Evolutionary conservation across 2,797 vertebrate genomes (phyloP).

Genomic region (Hippopotamyrus pictus): DNA sequence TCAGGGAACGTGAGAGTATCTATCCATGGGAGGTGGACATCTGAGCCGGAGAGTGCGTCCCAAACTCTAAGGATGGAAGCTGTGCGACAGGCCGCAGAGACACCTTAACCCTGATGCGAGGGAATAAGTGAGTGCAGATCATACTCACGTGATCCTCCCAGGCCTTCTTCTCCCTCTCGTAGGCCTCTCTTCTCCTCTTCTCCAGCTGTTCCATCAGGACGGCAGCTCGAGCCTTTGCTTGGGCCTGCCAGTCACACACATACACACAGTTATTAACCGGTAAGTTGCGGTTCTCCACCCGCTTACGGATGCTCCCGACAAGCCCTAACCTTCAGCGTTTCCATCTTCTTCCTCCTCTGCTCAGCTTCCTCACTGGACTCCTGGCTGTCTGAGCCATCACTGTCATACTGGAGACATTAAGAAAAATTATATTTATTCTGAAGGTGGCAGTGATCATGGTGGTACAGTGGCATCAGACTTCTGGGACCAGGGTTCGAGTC

Average conservation of each 20-base stretch:
- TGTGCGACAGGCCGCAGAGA: not conserved
- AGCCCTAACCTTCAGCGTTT: constrained; percentile 76
- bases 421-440: not conserved
- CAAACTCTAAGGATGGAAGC: not conserved
- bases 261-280: constrained; percentile 48
- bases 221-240: constrained; percentile 80
- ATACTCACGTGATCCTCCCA: constrained; percentile 89
- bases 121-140: not conserved
- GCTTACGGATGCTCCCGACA: not conserved
- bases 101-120: not conserved
- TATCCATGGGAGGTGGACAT: not conserved
- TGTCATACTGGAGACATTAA: constrained; percentile 67
- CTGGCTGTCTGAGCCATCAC: constrained; percentile 70
- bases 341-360: constrained; percentile 78
- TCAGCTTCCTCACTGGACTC: constrained; percentile 79
- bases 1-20: not conserved
- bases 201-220: constrained; percentile 89
- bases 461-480: not conserved
- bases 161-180: constrained; percentile 80
- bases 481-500: not conserved
- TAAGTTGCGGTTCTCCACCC: not conserved
- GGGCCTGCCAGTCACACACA: constrained; percentile 60
- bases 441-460: constrained; percentile 19
- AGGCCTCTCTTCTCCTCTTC: constrained; percentile 82
- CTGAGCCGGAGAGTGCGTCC: not conserved